Conservation (phyloP, 2,888 invertebrate species). For the Hirtodrosophila trivittata region DNA sequence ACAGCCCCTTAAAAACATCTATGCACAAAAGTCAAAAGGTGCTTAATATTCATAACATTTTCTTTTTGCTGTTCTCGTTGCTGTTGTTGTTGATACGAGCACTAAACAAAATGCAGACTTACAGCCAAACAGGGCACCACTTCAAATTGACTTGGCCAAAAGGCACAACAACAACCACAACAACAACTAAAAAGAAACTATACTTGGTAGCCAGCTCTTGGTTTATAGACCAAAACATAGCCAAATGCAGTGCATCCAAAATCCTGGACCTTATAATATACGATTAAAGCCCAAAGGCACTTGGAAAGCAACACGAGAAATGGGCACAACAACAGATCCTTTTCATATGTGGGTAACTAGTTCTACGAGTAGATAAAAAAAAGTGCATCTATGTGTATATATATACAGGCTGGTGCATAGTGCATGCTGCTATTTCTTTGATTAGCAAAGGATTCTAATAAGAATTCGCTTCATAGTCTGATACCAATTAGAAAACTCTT, state of each 20-base stretch:
- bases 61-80: conserved; percentile 6
- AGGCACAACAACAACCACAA: conserved; percentile 15
- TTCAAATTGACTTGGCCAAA: conserved; percentile 32
- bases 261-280: conserved; percentile 7
- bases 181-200: conserved; percentile 11
- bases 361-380: too few species aligned
- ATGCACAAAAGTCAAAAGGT: conserved; percentile 58
- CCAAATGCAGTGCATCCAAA: conserved; percentile 8
- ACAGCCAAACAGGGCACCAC: conserved; percentile 4
- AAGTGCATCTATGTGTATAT: too few species aligned
- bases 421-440: too few species aligned
- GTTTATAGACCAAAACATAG: conserved; percentile 18
- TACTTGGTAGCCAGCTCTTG: conserved; percentile 22
- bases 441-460: too few species aligned
- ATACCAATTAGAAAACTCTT: too few species aligned
- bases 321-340: too few species aligned
- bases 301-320: not conserved
- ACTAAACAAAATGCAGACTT: conserved; percentile 14
- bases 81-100: conserved; percentile 1
- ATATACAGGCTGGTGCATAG: too few species aligned
- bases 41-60: conserved; percentile 61
- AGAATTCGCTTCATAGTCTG: too few species aligned
- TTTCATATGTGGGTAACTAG: too few species aligned
- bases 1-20: conserved; percentile 29
- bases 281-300: not conserved